phyloP scores from a whole-genome alignment of 92 coral and sea anemone species.

The Hydrozoanthus gracilis region DNA sequence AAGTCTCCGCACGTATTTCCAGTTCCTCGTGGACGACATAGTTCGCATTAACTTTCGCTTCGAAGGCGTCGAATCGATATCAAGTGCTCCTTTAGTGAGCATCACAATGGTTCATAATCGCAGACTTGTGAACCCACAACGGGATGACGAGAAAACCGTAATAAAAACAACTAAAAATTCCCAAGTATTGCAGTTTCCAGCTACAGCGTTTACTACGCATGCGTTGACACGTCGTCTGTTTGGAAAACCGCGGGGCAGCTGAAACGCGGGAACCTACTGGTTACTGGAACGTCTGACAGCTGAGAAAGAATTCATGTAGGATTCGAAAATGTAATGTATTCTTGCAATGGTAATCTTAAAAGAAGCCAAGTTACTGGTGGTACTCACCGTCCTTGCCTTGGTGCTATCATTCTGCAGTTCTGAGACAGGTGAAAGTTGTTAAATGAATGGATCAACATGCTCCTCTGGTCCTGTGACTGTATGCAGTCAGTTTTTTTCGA shows the following conservation, averaged over 20 bases:
- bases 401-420: not conserved
- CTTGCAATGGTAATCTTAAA: not conserved
- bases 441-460: no score
- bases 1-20: constrained; percentile 94
- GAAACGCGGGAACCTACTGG: not conserved
- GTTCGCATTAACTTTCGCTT: constrained; percentile 74
- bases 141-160: not conserved
- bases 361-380: not conserved
- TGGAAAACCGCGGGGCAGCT: constrained; percentile 16
- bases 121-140: not conserved
- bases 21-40: constrained; percentile 83
- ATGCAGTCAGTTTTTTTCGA: no score
- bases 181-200: not conserved
- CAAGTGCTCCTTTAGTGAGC: constrained; percentile 67
- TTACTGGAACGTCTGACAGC: not conserved
- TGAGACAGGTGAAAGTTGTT: not conserved
- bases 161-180: not conserved
- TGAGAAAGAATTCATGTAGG: not conserved
- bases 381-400: not conserved
- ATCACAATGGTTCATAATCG: constrained; percentile 32
- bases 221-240: constrained; percentile 90
- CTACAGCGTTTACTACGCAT: constrained; percentile 61
- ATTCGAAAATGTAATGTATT: not conserved
- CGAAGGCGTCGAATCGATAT: constrained; percentile 77
- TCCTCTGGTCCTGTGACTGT: no score